Conservation (phyloP, 2,888 invertebrate genomes). For the Napeogenes inachia region DNA sequence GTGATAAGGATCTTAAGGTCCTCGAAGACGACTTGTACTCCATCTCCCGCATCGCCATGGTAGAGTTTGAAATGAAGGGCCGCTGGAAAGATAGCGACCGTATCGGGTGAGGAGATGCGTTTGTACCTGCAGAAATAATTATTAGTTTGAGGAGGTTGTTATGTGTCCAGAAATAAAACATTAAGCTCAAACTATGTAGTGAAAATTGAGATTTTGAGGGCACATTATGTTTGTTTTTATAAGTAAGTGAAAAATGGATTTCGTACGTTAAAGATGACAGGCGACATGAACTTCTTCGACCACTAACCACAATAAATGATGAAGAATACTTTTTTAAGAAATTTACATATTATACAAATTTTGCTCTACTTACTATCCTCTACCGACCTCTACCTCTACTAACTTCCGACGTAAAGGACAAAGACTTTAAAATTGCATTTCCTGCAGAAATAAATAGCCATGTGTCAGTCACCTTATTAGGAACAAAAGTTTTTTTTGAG, state of each 20-base stretch:
- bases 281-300: too few species aligned
- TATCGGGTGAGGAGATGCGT: slow-evolving; percentile 81
- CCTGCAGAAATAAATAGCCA: slow-evolving; percentile 52
- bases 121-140: slow-evolving; percentile 65
- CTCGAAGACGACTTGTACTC: slow-evolving; percentile 80
- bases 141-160: not conserved
- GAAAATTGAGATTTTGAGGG: too few species aligned
- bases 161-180: too few species aligned
- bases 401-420: slow-evolving; percentile 24
- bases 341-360: too few species aligned
- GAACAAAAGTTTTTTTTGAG: slow-evolving; percentile 46
- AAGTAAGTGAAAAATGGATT: too few species aligned
- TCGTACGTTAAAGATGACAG: too few species aligned
- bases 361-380: too few species aligned
- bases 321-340: too few species aligned
- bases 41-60: slow-evolving; percentile 59
- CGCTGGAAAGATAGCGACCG: slow-evolving; percentile 86
- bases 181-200: too few species aligned
- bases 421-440: slow-evolving; percentile 33
- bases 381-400: too few species aligned
- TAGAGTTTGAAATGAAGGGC: slow-evolving; percentile 78
- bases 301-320: too few species aligned
- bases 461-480: slow-evolving; percentile 74
- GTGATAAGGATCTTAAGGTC: slow-evolving; percentile 75
- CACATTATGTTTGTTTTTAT: too few species aligned